phyloP scores from a whole-genome alignment of 2,888 invertebrate genomes.

The Dryobota labecula region DNA sequence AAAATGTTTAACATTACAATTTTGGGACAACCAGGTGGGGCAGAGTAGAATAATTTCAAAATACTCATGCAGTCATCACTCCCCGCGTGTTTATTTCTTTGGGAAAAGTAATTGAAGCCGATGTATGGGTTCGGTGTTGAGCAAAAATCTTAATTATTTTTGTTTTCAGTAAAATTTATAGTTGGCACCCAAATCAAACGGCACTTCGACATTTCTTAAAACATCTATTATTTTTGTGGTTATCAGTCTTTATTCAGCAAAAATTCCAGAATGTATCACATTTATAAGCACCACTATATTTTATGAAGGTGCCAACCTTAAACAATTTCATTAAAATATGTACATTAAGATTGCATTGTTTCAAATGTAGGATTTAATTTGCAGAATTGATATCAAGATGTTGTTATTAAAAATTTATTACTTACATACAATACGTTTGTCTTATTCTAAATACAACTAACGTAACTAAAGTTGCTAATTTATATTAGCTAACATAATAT shows the following conservation, averaged over 20 bases:
- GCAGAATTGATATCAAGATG: constrained; percentile 62
- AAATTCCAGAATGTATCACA: constrained; percentile 30
- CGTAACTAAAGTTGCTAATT: constrained; percentile 85
- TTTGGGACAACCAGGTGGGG: too few relatives aligned
- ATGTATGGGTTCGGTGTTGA: constrained; percentile 9
- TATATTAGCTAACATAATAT: constrained; percentile 87
- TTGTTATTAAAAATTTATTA: constrained; percentile 88
- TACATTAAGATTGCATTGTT: constrained; percentile 35
- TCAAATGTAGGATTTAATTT: constrained; percentile 34
- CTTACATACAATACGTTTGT: constrained; percentile 88
- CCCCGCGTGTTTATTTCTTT: background rate
- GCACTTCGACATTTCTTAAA: constrained; percentile 31
- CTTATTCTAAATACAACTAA: constrained; percentile 85
- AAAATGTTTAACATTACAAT: background rate
- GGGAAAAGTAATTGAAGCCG: background rate
- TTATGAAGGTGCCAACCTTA: constrained; percentile 17
- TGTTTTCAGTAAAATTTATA: constrained; percentile 13
- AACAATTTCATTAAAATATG: constrained; percentile 24
- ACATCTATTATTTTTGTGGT: constrained; percentile 19
- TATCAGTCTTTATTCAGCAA: constrained; percentile 44
- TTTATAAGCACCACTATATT: constrained; percentile 30
- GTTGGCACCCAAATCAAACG: constrained; percentile 22
- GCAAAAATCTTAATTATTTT: background rate
- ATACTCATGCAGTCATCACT: background rate
- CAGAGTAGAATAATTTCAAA: constrained; percentile 1